Conservation (phyloP, 2,113 vertebrate genomes). For the Agapornis roseicollis region DNA sequence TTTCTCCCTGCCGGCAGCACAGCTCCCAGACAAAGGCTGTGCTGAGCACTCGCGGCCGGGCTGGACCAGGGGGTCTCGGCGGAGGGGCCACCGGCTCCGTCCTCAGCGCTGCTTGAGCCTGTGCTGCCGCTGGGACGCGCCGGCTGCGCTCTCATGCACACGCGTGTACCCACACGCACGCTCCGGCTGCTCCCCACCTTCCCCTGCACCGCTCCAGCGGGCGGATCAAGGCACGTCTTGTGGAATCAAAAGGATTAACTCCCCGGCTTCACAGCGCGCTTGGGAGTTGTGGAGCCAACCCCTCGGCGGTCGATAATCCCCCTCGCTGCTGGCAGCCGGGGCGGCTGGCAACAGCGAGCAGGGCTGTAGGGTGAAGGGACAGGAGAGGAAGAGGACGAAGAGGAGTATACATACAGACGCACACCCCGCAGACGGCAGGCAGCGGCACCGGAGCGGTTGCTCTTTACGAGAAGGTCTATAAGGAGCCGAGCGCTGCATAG, state of each 20-base stretch:
- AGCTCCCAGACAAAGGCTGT: conserved; percentile 8
- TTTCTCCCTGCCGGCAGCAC: background rate
- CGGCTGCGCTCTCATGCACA: background rate
- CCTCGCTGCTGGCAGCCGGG: background rate
- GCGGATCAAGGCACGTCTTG: background rate
- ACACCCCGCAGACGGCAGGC: background rate
- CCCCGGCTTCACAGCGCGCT: background rate
- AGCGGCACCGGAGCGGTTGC: background rate
- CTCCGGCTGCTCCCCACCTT: background rate
- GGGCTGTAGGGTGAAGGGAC: background rate
- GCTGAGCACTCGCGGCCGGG: background rate
- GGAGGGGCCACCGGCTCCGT: background rate
- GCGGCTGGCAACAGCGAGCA: background rate
- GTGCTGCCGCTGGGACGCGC: background rate
- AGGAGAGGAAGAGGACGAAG: background rate
- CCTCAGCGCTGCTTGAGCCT: background rate
- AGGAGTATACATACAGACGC: background rate
- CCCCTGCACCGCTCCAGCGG: background rate
- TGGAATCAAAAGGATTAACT: conserved; percentile 32
- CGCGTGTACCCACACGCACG: background rate
- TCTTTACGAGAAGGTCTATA: background rate
- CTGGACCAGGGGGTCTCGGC: background rate
- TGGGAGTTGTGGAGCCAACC: background rate
- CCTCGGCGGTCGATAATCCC: background rate
- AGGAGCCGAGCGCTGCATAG: background rate